phyloP scores from a whole-genome alignment of 2,797 vertebrate genomes.

The Triplophysa yarkandensis region DNA sequence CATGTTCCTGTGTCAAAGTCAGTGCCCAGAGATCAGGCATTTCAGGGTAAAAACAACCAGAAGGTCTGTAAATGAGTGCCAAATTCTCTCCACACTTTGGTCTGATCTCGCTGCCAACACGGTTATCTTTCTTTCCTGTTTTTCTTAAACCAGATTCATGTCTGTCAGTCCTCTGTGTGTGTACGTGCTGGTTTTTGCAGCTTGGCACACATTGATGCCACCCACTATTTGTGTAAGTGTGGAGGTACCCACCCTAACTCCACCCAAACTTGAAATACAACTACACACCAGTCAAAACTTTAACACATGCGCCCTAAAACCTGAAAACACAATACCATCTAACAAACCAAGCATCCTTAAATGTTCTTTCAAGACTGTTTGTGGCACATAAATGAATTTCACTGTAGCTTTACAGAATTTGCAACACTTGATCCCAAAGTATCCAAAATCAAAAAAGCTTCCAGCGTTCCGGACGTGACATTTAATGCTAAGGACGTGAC shows the following conservation, averaged over 20 bases:
- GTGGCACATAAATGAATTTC: neutral
- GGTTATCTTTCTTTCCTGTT: slow-evolving; percentile 53
- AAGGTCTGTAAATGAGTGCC: slow-evolving; percentile 13
- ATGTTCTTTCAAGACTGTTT: neutral
- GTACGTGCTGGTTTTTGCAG: slow-evolving; percentile 41
- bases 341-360: neutral
- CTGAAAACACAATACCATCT: slow-evolving; percentile 1
- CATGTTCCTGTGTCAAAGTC: slow-evolving; percentile 26
- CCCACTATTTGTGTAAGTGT: slow-evolving; percentile 56
- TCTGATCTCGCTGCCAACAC: slow-evolving; percentile 51
- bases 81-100: neutral
- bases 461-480: too few species aligned
- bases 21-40: neutral
- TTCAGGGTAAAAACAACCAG: slow-evolving; percentile 19
- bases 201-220: slow-evolving; percentile 47
- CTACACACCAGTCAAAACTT: slow-evolving; percentile 6
- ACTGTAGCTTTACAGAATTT: slow-evolving; percentile 16
- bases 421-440: slow-evolving; percentile 3
- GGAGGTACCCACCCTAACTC: slow-evolving; percentile 66
- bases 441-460: neutral
- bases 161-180: neutral
- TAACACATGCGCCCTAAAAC: slow-evolving; percentile 19
- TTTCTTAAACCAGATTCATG: slow-evolving; percentile 11
- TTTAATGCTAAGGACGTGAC: too few species aligned
- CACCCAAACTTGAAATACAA: slow-evolving; percentile 72